A percentile compares a stretch with the other conserved stretches of the same genome.
Evolutionary conservation across 2,113 vertebrate genomes (phyloP).

Genomic region (Pollachius pollachius): DNA sequence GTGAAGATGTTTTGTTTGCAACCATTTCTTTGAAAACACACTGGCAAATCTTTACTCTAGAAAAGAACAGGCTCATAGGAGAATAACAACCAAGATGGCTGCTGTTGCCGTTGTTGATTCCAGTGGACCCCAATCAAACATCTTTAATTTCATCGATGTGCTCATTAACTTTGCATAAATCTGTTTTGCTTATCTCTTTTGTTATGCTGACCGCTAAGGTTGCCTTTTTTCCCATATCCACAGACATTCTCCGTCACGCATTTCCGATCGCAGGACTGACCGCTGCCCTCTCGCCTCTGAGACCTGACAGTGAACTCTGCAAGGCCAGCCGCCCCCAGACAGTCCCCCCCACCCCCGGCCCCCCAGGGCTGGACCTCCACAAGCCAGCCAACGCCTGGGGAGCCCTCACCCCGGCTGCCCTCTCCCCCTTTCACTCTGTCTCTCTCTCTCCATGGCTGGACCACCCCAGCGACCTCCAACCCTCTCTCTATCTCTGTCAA

Average conservation of each 20-base stretch:
- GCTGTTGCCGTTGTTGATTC: no score
- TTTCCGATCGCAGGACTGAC: background rate
- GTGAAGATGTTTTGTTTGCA: constrained; percentile 29
- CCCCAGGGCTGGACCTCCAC: constrained; percentile 48
- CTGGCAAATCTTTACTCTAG: no score
- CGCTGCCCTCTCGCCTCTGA: constrained; percentile 40
- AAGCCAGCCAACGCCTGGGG: constrained; percentile 60
- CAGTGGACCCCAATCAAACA: no score
- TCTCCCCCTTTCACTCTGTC: constrained; percentile 49
- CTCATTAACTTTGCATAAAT: no score
- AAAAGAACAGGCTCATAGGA: no score
- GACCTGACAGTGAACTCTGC: constrained; percentile 71
- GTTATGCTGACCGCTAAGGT: background rate
- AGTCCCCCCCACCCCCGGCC: constrained; percentile 47
- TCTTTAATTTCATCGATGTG: no score
- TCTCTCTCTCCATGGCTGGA: constrained; percentile 24
- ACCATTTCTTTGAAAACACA: background rate
- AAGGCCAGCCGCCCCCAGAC: constrained; percentile 65
- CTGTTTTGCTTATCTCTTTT: background rate
- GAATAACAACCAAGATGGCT: no score
- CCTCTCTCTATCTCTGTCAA: no score
- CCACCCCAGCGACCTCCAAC: constrained; percentile 15
- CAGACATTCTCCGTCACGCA: background rate
- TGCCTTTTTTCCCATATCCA: background rate
- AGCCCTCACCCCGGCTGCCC: constrained; percentile 65